Percentiles rank a stretch among this genome's conserved stretches.
These are phyloP conservation scores for Diarsia rubi DNA, from an alignment of 2,888 invertebrate species.

Conservation along the genomic window DNA sequence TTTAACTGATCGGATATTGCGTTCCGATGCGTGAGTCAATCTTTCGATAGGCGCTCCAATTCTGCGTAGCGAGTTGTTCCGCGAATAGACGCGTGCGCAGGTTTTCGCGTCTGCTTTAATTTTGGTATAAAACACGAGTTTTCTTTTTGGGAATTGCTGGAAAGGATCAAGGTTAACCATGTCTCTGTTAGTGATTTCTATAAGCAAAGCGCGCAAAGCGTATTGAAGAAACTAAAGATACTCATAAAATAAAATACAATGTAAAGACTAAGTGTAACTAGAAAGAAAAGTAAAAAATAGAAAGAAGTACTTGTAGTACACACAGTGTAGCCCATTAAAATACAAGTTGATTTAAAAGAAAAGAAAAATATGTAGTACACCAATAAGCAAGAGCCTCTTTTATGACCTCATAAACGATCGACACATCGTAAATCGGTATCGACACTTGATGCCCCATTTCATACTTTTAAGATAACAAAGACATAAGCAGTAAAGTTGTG, in stretches of 20 bases:
- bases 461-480: slow-evolving; percentile 71
- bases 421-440: slow-evolving; percentile 67
- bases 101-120: slow-evolving; percentile 59
- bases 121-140: slow-evolving; percentile 39
- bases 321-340: not conserved
- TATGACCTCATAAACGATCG: slow-evolving; percentile 66
- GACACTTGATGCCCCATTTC: slow-evolving; percentile 66
- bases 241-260: not conserved
- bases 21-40: slow-evolving; percentile 80
- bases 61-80: slow-evolving; percentile 75
- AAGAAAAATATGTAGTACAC: slow-evolving; percentile 33
- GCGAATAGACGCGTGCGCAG: slow-evolving; percentile 70
- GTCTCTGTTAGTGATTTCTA: not conserved
- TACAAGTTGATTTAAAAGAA: slow-evolving; percentile 48
- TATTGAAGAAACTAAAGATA: not conserved
- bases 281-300: not conserved
- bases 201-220: not conserved
- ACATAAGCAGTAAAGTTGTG: slow-evolving; percentile 64
- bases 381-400: slow-evolving; percentile 57
- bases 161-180: slow-evolving; percentile 9
- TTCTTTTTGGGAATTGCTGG: slow-evolving; percentile 30
- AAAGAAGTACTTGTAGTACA: slow-evolving; percentile 1
- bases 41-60: slow-evolving; percentile 78
- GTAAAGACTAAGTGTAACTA: not conserved
- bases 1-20: slow-evolving; percentile 74